Conservation (phyloP, 2,113 vertebrate species). For the Psephotus haematonotus region DNA sequence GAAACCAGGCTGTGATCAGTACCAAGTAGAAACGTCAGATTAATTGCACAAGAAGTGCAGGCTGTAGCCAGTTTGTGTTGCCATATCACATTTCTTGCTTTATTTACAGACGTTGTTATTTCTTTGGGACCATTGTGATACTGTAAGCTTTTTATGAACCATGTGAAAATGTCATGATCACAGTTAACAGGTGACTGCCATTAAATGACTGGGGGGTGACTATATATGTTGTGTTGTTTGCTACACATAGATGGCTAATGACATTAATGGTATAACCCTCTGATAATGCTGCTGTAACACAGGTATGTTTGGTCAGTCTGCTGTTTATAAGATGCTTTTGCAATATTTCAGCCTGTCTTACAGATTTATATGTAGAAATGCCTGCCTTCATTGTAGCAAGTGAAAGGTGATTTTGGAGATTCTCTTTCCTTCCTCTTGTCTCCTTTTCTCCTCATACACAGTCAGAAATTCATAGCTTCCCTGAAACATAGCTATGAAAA, state of each 20-base stretch:
- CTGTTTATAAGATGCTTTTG: not conserved
- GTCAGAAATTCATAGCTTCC: not conserved
- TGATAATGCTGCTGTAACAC: not conserved
- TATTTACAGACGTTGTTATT: conserved; percentile 8
- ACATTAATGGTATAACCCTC: not conserved
- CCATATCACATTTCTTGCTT: not conserved
- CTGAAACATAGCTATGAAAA: not conserved
- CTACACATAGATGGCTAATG: not conserved
- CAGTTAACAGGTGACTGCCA: not conserved
- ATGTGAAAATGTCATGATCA: not conserved
- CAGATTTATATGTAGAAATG: not conserved
- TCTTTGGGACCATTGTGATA: not conserved
- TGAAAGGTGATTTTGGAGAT: not conserved
- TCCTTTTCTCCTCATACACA: not conserved
- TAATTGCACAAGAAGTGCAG: not conserved
- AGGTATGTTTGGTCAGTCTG: not conserved
- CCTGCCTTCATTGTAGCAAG: not conserved
- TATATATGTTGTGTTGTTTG: not conserved
- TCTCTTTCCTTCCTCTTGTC: not conserved
- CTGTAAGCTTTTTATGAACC: not conserved
- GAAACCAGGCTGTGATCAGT: not conserved
- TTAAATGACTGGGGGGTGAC: not conserved
- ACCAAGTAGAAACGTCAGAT: not conserved
- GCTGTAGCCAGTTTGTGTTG: not conserved
- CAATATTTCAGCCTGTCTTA: not conserved